Percentiles rank a stretch among this genome's conserved stretches.
These are phyloP conservation scores for Malurus leucopterus DNA, from an alignment of 2,797 vertebrate genomes.

Conservation along the genomic window DNA sequence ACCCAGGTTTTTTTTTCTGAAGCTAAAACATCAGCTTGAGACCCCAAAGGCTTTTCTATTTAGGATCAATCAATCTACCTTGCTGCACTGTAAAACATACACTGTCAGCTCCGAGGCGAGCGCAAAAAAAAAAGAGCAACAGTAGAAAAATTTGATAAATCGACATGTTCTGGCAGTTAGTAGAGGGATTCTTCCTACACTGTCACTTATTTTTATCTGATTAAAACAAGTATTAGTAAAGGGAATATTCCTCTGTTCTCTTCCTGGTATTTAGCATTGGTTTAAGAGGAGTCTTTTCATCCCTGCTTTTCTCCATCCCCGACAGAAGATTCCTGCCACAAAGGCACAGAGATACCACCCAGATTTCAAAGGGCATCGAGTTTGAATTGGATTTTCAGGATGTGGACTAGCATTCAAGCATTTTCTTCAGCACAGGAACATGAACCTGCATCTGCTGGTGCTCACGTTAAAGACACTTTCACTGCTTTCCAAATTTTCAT, in stretches of 20 bases:
- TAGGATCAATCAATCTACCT: constrained; percentile 67
- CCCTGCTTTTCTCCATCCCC: neutral
- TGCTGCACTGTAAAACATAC: constrained; percentile 55
- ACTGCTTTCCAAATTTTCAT: neutral
- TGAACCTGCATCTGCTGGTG: neutral
- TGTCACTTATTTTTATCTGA: constrained; percentile 56
- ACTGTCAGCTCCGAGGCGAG: constrained; percentile 37
- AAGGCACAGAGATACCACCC: neutral
- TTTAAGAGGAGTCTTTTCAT: neutral
- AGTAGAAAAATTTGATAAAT: constrained; percentile 55
- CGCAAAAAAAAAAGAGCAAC: constrained; percentile 55
- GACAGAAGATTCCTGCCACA: neutral
- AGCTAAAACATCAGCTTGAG: constrained; percentile 42
- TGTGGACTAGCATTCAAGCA: neutral
- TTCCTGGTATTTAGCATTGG: neutral
- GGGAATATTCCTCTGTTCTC: neutral
- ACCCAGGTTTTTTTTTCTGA: constrained; percentile 25
- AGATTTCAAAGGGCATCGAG: neutral
- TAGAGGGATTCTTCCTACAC: constrained; percentile 49
- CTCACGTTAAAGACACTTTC: rapidly evolving
- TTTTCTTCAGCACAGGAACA: neutral
- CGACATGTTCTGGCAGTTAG: constrained; percentile 45
- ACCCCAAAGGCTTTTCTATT: constrained; percentile 60
- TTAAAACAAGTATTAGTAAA: constrained; percentile 49
- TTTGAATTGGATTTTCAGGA: neutral